phyloP scores from a whole-genome alignment of 1,140 invertebrate species.

The Lutraria rhynchaena region DNA sequence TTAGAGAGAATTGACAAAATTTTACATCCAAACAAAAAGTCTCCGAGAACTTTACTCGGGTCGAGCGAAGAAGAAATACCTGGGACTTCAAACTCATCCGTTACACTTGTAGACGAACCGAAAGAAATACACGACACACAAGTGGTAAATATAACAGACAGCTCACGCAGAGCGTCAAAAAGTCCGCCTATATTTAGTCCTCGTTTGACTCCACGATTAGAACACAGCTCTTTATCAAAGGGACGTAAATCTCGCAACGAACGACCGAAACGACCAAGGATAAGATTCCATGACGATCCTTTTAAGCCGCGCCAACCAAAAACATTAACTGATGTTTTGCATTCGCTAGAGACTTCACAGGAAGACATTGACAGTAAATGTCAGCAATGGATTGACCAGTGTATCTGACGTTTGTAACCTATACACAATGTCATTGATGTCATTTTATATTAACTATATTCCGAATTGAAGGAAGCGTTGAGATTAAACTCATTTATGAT shows the following conservation, averaged over 20 bases:
- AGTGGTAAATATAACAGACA: neutral
- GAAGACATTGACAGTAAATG: conserved; percentile 51
- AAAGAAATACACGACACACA: conserved; percentile 22
- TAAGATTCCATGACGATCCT: conserved; percentile 48
- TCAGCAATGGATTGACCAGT: conserved; percentile 53
- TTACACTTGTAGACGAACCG: conserved; percentile 18
- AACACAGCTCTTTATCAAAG: conserved; percentile 41
- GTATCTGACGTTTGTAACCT: neutral
- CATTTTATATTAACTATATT: too few species aligned
- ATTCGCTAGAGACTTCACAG: conserved; percentile 32
- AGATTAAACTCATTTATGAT: too few species aligned
- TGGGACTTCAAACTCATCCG: conserved; percentile 29
- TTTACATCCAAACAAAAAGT: conserved; percentile 51
- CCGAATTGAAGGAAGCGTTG: too few species aligned
- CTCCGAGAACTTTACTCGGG: conserved; percentile 19
- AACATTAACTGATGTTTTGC: conserved; percentile 39
- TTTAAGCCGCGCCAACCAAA: conserved; percentile 35
- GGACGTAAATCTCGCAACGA: conserved; percentile 14
- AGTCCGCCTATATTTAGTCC: conserved; percentile 41
- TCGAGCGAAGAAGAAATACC: conserved; percentile 60
- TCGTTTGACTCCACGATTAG: conserved; percentile 16
- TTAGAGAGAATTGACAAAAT: conserved; percentile 57
- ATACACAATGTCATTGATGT: too few species aligned
- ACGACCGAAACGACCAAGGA: conserved; percentile 34
- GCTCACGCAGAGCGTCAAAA: neutral